Percentiles rank a stretch among this genome's conserved stretches.
Evolutionary conservation across 92 coral and sea anemone species (phyloP).

Genomic region (Paragorgia papillata): DNA sequence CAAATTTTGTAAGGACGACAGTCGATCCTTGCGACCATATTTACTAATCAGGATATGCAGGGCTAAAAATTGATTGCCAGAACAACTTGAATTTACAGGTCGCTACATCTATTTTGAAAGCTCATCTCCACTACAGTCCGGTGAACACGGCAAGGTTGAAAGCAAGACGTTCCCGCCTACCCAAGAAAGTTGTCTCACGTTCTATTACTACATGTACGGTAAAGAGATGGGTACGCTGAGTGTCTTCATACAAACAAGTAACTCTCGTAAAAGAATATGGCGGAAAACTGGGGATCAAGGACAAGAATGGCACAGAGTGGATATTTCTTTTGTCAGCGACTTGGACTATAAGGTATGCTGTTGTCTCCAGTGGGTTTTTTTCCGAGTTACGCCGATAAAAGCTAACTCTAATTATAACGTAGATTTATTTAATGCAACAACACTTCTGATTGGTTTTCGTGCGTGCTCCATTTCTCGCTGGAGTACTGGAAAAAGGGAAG

Average conservation of each 20-base stretch:
- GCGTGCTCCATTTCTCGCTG: no score
- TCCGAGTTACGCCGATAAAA: no score
- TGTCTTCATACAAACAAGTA: constrained; percentile 22
- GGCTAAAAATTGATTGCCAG: no score
- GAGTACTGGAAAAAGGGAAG: no score
- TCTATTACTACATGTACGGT: not conserved
- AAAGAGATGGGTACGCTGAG: constrained; percentile 47
- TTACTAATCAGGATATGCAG: no score
- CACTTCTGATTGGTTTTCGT: no score
- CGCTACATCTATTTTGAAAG: constrained; percentile 15
- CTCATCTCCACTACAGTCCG: constrained; percentile 1
- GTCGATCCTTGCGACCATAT: no score
- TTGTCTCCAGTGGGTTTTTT: no score
- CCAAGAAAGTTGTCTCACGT: not conserved
- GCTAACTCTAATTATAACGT: no score
- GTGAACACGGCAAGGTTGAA: not conserved
- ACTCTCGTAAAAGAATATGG: constrained; percentile 20
- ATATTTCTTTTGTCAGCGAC: constrained; percentile 32
- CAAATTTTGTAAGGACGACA: no score
- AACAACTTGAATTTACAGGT: not conserved
- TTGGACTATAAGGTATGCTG: constrained; percentile 32
- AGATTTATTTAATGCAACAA: no score
- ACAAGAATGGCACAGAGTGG: constrained; percentile 21
- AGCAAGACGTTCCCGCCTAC: constrained; percentile 31
- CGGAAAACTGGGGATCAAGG: constrained; percentile 38